These are phyloP conservation scores for Nasonia longicornis DNA, from an alignment of 1,140 invertebrate genomes.

Conservation along the genomic window DNA sequence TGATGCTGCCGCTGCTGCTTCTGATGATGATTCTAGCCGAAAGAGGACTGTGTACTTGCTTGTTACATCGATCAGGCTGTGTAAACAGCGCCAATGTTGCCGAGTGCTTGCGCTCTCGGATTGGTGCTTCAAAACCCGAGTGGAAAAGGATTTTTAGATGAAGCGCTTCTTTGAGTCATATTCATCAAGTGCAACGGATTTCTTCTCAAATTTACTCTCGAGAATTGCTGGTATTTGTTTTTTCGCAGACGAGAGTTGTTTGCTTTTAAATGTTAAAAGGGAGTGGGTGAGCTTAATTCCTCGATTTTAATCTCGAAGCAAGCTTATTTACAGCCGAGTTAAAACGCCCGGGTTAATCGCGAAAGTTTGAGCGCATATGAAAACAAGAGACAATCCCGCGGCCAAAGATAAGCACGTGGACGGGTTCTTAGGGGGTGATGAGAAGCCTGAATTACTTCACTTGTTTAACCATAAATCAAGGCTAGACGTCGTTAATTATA, in stretches of 20 bases:
- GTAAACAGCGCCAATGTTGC: background rate
- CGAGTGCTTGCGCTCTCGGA: background rate
- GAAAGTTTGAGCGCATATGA: constrained; percentile 20
- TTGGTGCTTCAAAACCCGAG: background rate
- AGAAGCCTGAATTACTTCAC: constrained; percentile 21
- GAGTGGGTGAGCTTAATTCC: background rate
- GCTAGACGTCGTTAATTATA: constrained; percentile 43
- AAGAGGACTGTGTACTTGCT: background rate
- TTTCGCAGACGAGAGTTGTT: no score
- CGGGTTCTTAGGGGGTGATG: constrained; percentile 15
- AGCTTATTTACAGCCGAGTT: constrained; percentile 8
- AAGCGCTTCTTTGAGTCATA: background rate
- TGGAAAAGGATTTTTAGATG: background rate
- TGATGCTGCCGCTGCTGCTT: background rate
- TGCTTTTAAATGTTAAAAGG: background rate
- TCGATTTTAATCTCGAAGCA: background rate
- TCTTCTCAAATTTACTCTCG: no score
- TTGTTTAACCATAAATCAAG: constrained; percentile 38
- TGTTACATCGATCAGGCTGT: background rate
- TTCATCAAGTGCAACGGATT: no score
- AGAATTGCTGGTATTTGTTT: no score
- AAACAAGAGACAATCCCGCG: constrained; percentile 11
- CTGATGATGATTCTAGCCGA: background rate
- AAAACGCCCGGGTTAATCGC: constrained; percentile 2
- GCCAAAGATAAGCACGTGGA: constrained; percentile 7